A percentile compares a stretch with the other conserved stretches of the same genome.
Conservation (phyloP, 2,888 invertebrate species). For the Cheilosia vernalis region DNA sequence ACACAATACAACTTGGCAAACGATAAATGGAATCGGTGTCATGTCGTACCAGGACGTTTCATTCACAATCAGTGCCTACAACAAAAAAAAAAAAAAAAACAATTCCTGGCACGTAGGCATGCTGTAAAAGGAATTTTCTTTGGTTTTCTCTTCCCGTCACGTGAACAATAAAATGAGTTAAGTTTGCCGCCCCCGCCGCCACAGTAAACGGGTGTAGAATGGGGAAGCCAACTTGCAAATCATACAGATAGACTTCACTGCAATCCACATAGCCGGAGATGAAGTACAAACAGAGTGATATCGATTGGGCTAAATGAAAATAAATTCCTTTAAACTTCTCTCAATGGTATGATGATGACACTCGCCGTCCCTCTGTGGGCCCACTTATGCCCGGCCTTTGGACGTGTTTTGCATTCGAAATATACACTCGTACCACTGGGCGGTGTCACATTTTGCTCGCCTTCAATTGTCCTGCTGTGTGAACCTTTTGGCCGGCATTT, state of each 20-base stretch:
- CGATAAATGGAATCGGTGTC: slow-evolving; percentile 49
- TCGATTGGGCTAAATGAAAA: slow-evolving; percentile 51
- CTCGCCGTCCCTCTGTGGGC: not conserved
- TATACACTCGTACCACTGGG: not conserved
- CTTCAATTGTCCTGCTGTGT: slow-evolving; percentile 19
- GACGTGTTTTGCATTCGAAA: slow-evolving; percentile 27
- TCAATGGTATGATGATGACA: slow-evolving; percentile 22
- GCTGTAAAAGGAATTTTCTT: slow-evolving; percentile 10
- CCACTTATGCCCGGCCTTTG: slow-evolving; percentile 10
- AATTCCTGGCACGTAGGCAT: slow-evolving; percentile 37
- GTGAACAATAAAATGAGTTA: slow-evolving; percentile 33
- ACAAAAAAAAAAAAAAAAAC: not conserved
- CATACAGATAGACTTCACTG: not conserved
- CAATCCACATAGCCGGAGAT: not conserved
- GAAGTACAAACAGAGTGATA: slow-evolving; percentile 1
- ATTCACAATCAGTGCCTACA: slow-evolving; percentile 31
- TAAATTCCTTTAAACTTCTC: slow-evolving; percentile 36
- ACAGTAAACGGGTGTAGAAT: not conserved
- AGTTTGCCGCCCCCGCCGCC: not conserved
- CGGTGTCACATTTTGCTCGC: not conserved
- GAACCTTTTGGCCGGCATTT: slow-evolving; percentile 1
- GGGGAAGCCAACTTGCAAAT: not conserved
- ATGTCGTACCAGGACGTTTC: slow-evolving; percentile 55
- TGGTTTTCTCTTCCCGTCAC: slow-evolving; percentile 18
- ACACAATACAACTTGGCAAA: slow-evolving; percentile 29